phyloP scores from a whole-genome alignment of 2,113 vertebrate species.

The Xenopus laevis region DNA sequence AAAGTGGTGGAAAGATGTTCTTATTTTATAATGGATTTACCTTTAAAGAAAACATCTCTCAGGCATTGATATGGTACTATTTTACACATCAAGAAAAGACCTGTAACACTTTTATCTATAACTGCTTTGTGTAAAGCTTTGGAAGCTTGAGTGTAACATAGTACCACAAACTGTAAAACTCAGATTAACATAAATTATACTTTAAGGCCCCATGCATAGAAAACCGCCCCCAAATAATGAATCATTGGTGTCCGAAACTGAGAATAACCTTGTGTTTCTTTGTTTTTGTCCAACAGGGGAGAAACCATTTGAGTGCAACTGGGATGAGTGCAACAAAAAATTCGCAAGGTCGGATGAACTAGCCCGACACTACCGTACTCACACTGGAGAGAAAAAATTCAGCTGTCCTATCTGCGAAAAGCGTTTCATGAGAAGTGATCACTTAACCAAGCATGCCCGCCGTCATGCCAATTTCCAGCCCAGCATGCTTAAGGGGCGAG shows the following conservation, averaged over 20 bases:
- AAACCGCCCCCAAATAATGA: too few species aligned
- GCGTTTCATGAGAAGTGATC: slow-evolving; percentile 97
- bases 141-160: too few species aligned
- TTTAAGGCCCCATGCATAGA: too few species aligned
- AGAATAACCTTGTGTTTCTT: slow-evolving; percentile 2
- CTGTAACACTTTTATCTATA: too few species aligned
- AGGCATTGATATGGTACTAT: too few species aligned
- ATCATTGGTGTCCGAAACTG: neutral
- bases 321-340: slow-evolving; percentile 94
- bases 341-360: slow-evolving; percentile 95
- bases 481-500: slow-evolving; percentile 84
- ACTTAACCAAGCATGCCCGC: slow-evolving; percentile 93
- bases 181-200: too few species aligned
- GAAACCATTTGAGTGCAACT: slow-evolving; percentile 89
- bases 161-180: too few species aligned
- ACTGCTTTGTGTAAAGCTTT: too few species aligned
- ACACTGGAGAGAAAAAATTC: slow-evolving; percentile 96
- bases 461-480: slow-evolving; percentile 92
- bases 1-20: too few species aligned
- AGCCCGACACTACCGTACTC: slow-evolving; percentile 95
- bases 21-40: too few species aligned
- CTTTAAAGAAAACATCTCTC: too few species aligned
- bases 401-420: slow-evolving; percentile 93
- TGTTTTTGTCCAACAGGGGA: slow-evolving; percentile 72
- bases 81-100: too few species aligned